Evolutionary conservation across 2,113 vertebrate genomes (phyloP).

Genomic region (Vombatus ursinus): DNA sequence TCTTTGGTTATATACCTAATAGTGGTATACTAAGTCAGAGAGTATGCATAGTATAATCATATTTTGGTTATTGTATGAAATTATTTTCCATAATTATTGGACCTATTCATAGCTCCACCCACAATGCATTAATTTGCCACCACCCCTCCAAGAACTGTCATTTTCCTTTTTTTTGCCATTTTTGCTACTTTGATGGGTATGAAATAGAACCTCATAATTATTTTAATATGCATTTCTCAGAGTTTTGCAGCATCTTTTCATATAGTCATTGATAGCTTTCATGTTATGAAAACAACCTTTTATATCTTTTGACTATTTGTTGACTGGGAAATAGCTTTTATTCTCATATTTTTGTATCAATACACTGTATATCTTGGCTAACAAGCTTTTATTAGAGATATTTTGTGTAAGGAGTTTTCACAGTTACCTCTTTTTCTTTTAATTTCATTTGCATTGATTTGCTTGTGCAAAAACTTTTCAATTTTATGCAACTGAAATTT

Average conservation of each 20-base stretch:
- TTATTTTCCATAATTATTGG: neutral
- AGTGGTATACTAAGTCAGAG: neutral
- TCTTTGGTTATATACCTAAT: neutral
- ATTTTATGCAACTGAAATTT: neutral
- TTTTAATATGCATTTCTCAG: neutral
- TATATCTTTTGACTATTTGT: neutral
- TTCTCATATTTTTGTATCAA: neutral
- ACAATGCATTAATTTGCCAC: neutral
- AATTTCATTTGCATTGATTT: neutral
- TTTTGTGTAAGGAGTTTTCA: neutral
- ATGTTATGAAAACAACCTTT: neutral
- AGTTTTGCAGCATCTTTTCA: neutral
- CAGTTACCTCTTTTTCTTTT: neutral
- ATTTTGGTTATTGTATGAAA: neutral
- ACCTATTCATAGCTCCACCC: neutral
- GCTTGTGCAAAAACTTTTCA: neutral
- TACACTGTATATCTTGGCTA: neutral
- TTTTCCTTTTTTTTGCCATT: neutral
- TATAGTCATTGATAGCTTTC: neutral
- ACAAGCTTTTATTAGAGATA: neutral
- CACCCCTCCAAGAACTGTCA: neutral
- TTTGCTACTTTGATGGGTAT: neutral
- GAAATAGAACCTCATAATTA: neutral
- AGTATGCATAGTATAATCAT: neutral
- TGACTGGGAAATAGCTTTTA: neutral